Base-by-base conservation (phyloP, 2,113 vertebrate genomes). In the Python bivittatus region DNA sequence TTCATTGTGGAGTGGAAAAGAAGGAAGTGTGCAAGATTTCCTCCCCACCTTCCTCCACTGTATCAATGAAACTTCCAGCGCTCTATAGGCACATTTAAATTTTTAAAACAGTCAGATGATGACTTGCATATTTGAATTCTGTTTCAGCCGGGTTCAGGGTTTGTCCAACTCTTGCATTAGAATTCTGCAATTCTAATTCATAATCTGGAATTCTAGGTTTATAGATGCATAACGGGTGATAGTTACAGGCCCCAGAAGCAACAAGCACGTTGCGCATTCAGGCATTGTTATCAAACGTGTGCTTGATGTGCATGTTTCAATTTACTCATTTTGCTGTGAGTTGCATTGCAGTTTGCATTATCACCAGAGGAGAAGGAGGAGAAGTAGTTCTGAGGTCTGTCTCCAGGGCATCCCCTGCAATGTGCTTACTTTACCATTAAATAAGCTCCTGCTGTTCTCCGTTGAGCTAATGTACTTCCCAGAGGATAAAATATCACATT, bases 261-360 rank as follows among this genome's bases (percentile, higher is more conserved):
- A 83, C 33, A 17, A 42, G 38, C 33, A 83, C 2, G 72, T 13
- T 83, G 33, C 12, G 72, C 17, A 83, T 42, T 33, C 72, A 83
- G 13, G 72, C 33, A 22, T 38, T 79, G 33, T 33, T 79, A 33
- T 79, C 13, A 20, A 7, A 33, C 25, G 20, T 38, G 33, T 38
- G n/a, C 9, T 33, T 79, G 44, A 15, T 60, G 20, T 60, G 58
- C 58, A 60, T 54, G 12, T 53, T n/a, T 85, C 4, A 42, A 25
- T 5, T 25, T 56, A 1, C 8, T 11, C 68, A 9, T 0, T 0
- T 52, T 72, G n/a, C 33, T 20, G 60, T 1, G 64, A 29, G 27
- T 25, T 83, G 29, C n/a, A 4, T 83, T 7, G 54, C 52, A 29
- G 58, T 29, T 83, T 1, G n/a, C 3, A 48, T 53, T 29, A 0